Evolutionary conservation across 2,113 vertebrate genomes (phyloP).

Genomic region (Pterocles burchelli): DNA sequence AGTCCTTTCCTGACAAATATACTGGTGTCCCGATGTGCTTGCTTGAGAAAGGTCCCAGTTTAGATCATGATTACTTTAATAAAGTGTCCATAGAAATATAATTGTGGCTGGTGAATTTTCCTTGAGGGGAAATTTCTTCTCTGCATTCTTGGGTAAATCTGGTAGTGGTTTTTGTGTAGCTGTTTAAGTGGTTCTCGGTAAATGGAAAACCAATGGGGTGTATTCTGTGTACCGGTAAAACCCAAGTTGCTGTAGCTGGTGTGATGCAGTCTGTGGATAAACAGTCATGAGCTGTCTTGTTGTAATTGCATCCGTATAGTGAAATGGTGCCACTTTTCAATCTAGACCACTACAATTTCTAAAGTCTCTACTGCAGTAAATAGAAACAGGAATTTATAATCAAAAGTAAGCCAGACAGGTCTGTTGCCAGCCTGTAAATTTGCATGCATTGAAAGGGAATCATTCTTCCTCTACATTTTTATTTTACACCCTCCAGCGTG

Average conservation of each 20-base stretch:
- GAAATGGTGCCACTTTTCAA: not conserved
- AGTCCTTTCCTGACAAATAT: not conserved
- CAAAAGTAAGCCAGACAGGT: not conserved
- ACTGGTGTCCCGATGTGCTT: not conserved
- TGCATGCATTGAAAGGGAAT: not conserved
- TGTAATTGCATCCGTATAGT: not conserved
- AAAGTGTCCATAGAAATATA: not conserved
- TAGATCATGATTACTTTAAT: not conserved
- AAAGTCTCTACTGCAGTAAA: not conserved
- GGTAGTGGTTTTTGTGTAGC: fast-evolving
- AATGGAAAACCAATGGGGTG: not conserved
- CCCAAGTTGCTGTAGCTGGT: not conserved
- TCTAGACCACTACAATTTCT: not conserved
- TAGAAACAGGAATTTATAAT: not conserved
- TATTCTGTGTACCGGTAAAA: not conserved
- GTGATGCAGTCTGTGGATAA: not conserved
- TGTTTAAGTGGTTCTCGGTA: not conserved
- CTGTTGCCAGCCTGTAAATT: not conserved
- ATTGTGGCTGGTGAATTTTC: not conserved
- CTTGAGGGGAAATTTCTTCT: not conserved
- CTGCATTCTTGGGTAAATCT: not conserved
- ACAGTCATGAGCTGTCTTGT: not conserved
- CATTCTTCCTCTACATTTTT: not conserved
- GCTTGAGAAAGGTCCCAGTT: not conserved
- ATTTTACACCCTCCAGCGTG: not conserved